These are phyloP conservation scores for Cirrhinus molitorella DNA, from an alignment of 2,797 vertebrate genomes.

Conservation along the genomic window DNA sequence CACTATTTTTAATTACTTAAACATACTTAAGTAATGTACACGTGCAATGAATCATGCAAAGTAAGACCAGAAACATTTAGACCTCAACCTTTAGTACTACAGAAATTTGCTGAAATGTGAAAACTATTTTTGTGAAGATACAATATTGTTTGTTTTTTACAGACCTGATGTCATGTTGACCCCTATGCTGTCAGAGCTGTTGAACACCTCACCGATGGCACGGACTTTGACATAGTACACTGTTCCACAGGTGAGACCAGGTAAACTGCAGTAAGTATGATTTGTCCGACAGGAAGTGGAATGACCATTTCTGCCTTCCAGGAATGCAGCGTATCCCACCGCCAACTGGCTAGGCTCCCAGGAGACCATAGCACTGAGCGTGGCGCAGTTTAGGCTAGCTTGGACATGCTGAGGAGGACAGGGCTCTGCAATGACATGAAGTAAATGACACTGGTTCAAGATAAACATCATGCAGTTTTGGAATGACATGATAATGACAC, in stretches of 20 bases:
- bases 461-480: background rate
- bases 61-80: background rate
- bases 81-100: background rate
- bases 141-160: background rate
- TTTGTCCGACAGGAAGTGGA: slow-evolving; percentile 61
- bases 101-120: background rate
- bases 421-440: slow-evolving; percentile 68
- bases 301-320: slow-evolving; percentile 61
- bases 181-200: slow-evolving; percentile 54
- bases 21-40: no score
- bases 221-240: slow-evolving; percentile 57
- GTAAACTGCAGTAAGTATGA: slow-evolving; percentile 50
- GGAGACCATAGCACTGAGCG: slow-evolving; percentile 62
- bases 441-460: background rate
- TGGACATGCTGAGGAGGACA: slow-evolving; percentile 75
- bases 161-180: slow-evolving; percentile 61
- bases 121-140: background rate
- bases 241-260: slow-evolving; percentile 55
- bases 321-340: slow-evolving; percentile 68
- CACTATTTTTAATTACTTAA: no score
- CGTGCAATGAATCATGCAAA: background rate
- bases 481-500: background rate
- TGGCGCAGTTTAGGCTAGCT: slow-evolving; percentile 66
- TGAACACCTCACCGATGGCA: slow-evolving; percentile 57
- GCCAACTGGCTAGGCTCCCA: slow-evolving; percentile 74